Conservation (phyloP, 2,888 invertebrate genomes). For the Caenorhabditis imperialis region DNA sequence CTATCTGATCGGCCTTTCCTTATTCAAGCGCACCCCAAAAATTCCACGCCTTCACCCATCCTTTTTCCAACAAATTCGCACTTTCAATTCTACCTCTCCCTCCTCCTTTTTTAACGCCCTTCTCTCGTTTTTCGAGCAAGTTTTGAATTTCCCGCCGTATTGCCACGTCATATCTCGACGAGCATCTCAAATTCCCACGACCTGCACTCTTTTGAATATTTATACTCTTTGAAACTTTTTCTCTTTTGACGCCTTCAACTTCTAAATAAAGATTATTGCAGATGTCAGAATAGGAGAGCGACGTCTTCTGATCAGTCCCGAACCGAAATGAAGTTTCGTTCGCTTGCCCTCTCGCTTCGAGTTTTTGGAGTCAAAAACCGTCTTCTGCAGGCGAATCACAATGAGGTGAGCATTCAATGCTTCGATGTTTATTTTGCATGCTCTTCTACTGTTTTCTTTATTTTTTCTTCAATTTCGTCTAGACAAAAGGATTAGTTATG, state of each 20-base stretch:
- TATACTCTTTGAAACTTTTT: no score
- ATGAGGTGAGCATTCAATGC: constrained; percentile 32
- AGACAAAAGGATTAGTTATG: no score
- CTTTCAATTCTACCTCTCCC: not conserved
- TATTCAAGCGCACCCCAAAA: constrained; percentile 39
- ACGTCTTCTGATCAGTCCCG: not conserved
- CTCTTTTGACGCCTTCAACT: no score
- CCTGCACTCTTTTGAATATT: not conserved
- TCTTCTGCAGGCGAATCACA: constrained; percentile 42
- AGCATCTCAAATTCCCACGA: not conserved
- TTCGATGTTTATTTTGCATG: not conserved
- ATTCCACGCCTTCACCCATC: constrained; percentile 4
- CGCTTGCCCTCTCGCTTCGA: constrained; percentile 74
- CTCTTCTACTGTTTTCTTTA: constrained; percentile 9
- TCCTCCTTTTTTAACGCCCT: no score
- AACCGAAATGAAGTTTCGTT: constrained; percentile 76
- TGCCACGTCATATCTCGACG: not conserved
- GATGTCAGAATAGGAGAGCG: constrained; percentile 30
- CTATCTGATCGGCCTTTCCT: constrained; percentile 47
- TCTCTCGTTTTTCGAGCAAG: constrained; percentile 5
- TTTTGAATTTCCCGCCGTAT: constrained; percentile 36
- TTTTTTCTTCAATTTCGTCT: no score
- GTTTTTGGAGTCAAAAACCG: constrained; percentile 71
- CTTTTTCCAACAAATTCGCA: constrained; percentile 3
- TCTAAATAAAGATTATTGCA: constrained; percentile 17